phyloP scores from a whole-genome alignment of 2,888 invertebrate genomes.

The Geotrupes spiniger region DNA sequence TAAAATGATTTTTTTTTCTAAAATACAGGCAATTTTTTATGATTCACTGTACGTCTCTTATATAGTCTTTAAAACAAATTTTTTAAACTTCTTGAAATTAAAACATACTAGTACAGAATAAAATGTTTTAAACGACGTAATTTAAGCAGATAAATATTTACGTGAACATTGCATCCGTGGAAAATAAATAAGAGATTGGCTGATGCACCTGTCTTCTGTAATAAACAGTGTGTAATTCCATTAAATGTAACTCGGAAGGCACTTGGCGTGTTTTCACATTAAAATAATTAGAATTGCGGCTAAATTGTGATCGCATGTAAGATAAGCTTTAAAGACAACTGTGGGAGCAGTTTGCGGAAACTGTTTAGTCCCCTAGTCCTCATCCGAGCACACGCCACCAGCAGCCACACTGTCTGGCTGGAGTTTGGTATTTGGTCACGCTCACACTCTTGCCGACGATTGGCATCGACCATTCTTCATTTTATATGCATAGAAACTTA shows the following conservation, averaged over 20 bases:
- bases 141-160: no score
- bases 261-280: slow-evolving; percentile 37
- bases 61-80: no score
- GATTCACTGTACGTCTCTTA: no score
- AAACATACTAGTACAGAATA: no score
- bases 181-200: no score
- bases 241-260: slow-evolving; percentile 13
- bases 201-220: no score
- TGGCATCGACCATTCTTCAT: slow-evolving; percentile 44
- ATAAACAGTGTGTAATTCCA: no score
- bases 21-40: no score
- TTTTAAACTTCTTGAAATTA: no score
- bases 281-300: slow-evolving; percentile 37
- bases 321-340: slow-evolving; percentile 23
- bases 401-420: slow-evolving; percentile 1
- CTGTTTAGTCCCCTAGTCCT: slow-evolving; percentile 15
- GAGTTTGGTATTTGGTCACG: slow-evolving; percentile 5
- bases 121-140: no score
- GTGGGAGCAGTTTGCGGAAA: slow-evolving; percentile 25
- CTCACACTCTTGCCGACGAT: slow-evolving; percentile 25
- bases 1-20: no score
- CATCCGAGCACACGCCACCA: slow-evolving; percentile 8
- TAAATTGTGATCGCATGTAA: slow-evolving; percentile 29
- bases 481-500: slow-evolving; percentile 52
- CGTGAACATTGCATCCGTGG: no score